Conservation (phyloP, 1,140 invertebrate genomes). For the Drosophila tristis region DNA sequence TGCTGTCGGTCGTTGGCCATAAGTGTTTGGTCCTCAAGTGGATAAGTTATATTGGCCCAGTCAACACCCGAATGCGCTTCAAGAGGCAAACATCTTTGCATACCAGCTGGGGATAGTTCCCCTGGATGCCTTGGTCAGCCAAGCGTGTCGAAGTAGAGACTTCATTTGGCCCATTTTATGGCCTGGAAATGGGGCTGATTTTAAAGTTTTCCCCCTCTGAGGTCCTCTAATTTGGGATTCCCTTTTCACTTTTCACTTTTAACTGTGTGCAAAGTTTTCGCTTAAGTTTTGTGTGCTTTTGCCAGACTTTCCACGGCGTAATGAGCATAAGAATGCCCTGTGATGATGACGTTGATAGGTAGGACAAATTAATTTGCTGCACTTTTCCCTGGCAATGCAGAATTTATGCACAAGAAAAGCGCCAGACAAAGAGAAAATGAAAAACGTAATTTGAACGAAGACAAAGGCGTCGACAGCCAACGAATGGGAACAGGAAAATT, state of each 20-base stretch:
- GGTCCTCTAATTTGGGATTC: too few species aligned
- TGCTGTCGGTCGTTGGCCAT: slow-evolving; percentile 46
- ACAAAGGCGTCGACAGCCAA: slow-evolving; percentile 42
- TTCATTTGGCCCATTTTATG: slow-evolving; percentile 33
- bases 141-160: not conserved
- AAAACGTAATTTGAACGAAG: slow-evolving; percentile 36
- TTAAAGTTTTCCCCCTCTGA: slow-evolving; percentile 1
- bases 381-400: slow-evolving; percentile 59
- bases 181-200: slow-evolving; percentile 41
- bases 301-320: not conserved
- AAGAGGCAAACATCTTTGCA: slow-evolving; percentile 32
- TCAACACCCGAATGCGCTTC: slow-evolving; percentile 50
- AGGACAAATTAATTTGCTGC: slow-evolving; percentile 60
- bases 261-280: not conserved
- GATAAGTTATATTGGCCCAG: slow-evolving; percentile 54
- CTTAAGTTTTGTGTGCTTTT: not conserved
- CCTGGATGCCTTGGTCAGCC: slow-evolving; percentile 13
- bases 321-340: not conserved
- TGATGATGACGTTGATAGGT: slow-evolving; percentile 31
- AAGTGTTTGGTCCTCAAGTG: slow-evolving; percentile 46
- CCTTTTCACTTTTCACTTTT: not conserved
- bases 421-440: slow-evolving; percentile 24
- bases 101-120: slow-evolving; percentile 27
- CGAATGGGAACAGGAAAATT: slow-evolving; percentile 60
- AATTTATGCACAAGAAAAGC: slow-evolving; percentile 50